Evolutionary conservation across 2,888 invertebrate genomes (phyloP).

Genomic region (Tupiocoris notatus): DNA sequence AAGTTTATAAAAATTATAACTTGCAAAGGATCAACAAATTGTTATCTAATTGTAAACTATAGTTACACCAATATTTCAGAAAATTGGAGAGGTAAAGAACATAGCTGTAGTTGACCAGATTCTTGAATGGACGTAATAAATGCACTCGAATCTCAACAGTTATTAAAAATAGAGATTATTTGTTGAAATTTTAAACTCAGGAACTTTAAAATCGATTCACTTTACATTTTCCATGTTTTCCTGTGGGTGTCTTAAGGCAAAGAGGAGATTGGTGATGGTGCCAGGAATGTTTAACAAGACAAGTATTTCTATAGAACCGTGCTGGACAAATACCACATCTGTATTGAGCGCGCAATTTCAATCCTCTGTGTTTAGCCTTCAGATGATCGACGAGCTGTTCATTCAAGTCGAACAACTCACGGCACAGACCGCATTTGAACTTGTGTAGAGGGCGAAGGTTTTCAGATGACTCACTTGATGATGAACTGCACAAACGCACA

Average conservation of each 20-base stretch:
- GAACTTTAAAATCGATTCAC: slow-evolving; percentile 14
- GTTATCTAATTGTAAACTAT: too few relatives aligned
- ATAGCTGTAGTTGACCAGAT: too few relatives aligned
- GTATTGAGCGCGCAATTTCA: slow-evolving; percentile 50
- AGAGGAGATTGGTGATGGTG: slow-evolving; percentile 50
- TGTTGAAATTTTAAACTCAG: too few relatives aligned
- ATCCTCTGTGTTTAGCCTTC: slow-evolving; percentile 48
- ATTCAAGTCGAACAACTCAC: slow-evolving; percentile 49
- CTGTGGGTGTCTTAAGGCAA: slow-evolving; percentile 41
- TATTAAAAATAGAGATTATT: too few relatives aligned
- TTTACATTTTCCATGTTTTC: slow-evolving; percentile 11
- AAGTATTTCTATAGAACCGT: slow-evolving; percentile 52
- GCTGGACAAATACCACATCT: slow-evolving; percentile 52
- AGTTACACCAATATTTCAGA: too few relatives aligned
- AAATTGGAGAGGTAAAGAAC: too few relatives aligned
- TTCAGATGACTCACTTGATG: neutral
- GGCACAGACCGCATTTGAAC: slow-evolving; percentile 51
- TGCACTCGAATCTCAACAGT: too few relatives aligned
- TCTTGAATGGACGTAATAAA: too few relatives aligned
- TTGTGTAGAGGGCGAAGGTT: slow-evolving; percentile 1
- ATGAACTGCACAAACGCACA: too few relatives aligned
- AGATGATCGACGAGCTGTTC: slow-evolving; percentile 49
- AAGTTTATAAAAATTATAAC: too few relatives aligned
- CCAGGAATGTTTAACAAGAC: slow-evolving; percentile 50
- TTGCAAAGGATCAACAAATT: too few relatives aligned